Conservation (phyloP, 53 echinoderm and acorn worm genomes). For the Crossaster papposus region DNA sequence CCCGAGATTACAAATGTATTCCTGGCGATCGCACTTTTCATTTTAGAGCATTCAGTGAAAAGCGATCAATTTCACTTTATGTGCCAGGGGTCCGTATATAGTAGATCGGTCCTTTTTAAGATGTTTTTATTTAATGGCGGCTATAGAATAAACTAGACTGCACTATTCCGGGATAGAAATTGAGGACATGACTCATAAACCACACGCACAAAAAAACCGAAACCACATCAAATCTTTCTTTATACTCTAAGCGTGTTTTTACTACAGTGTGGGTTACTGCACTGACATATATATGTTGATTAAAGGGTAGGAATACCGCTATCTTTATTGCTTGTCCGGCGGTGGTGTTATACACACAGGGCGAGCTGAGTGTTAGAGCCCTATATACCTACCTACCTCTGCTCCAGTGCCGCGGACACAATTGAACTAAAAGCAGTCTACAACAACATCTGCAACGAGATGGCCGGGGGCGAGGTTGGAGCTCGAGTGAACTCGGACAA, state of each 20-base stretch:
- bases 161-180: not conserved
- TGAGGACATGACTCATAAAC: not conserved
- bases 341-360: slow-evolving; percentile 1
- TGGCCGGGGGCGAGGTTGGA: slow-evolving; percentile 29
- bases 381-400: not conserved
- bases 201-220: not conserved
- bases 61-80: not conserved
- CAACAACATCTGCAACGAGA: slow-evolving; percentile 23
- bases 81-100: not conserved
- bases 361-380: not conserved
- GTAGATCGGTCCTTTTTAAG: not conserved
- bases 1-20: not conserved
- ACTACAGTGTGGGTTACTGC: slow-evolving; percentile 21
- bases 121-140: not conserved
- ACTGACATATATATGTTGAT: slow-evolving; percentile 34
- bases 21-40: not conserved
- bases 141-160: not conserved
- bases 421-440: slow-evolving; percentile 44
- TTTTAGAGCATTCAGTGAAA: not conserved
- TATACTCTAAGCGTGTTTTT: not conserved
- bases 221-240: not conserved
- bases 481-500: slow-evolving; percentile 44
- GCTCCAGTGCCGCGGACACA: slow-evolving; percentile 20
- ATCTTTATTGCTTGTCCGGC: slow-evolving; percentile 43
- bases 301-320: slow-evolving; percentile 24